Conservation (phyloP, 2,113 vertebrate species). For the Fulica atra region DNA sequence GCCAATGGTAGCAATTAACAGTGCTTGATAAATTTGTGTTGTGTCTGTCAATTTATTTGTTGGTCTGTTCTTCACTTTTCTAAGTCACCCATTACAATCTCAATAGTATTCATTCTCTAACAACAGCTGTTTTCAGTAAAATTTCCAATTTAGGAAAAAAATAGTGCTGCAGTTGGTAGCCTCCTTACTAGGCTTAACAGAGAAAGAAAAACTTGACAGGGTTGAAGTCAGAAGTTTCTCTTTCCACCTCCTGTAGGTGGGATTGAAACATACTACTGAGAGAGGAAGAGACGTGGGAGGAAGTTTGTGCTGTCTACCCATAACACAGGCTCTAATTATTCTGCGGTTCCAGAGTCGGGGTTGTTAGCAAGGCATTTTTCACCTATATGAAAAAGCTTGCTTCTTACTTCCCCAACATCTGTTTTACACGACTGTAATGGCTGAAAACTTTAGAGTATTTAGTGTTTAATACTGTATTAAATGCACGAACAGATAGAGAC, state of each 20-base stretch:
- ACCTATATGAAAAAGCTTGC: not conserved
- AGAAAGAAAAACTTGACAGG: not conserved
- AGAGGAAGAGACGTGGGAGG: conserved; percentile 1
- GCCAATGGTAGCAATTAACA: accelerated
- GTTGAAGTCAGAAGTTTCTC: conserved; percentile 29
- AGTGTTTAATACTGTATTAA: not conserved
- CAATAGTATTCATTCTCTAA: not conserved
- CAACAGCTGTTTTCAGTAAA: not conserved
- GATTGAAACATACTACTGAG: conserved; percentile 6
- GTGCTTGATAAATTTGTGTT: not conserved
- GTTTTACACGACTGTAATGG: not conserved
- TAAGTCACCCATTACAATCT: not conserved
- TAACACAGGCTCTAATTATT: conserved; percentile 26
- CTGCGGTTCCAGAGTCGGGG: not conserved
- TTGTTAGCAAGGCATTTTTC: conserved; percentile 12
- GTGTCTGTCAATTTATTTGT: not conserved
- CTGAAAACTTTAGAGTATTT: not conserved
- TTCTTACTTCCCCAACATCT: conserved; percentile 4
- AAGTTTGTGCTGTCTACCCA: conserved; percentile 33
- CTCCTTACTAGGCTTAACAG: not conserved
- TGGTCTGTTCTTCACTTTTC: not conserved
- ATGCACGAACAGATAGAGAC: not conserved
- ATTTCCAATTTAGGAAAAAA: not conserved
- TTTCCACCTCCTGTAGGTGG: conserved; percentile 26
- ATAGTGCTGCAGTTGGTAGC: not conserved